Evolutionary conservation across 2,797 vertebrate genomes (phyloP), one percentile per base, ranked within the genome.

Genomic region (Enteromius paludinosus): DNA sequence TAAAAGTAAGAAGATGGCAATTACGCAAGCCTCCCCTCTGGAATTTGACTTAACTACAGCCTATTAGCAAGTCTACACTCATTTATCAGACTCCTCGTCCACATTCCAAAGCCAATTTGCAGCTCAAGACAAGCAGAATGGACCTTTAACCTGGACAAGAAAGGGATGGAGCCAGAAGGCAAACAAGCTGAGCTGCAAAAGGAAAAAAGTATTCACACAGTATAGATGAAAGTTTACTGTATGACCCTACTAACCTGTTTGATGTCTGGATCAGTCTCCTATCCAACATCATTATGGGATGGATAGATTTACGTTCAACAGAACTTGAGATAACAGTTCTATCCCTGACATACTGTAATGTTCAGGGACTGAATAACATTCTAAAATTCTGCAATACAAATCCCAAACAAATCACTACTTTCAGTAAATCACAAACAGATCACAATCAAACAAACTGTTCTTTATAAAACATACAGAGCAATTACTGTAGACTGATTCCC

Each of bases 1-100:
- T 88, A 88, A 90, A 87, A 84, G 79, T 25, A 85, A 90, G 71
- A 83, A 81, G 76, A 80, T 69, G 78, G 81, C 86, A 91, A 91
- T 90, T 86, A 89, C 81, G 88, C 86, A 86, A 82, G 45, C 76
- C 72, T 84, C 80, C 85, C 88, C 75, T 78, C 61, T 87, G 89
- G 90, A 90, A 86, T 45, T 70, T 64, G 20, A 66, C 66, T 84
- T 77, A 86, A 81, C 73, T 87, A 38, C n/a, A n/a, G 74, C 59
- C 75, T 81, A 84, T 83, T 84, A 86, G 68, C 41, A 72, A 80
- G 79, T 70, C 47, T 61, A 75, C 28, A 28, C 71, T 83, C 56
- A 77, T 83, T 86, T 85, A 81, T 86, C 69, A 79, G 15, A 47
- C 30, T 71, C 45, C 33, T 79, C 18, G 28, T 68, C 74, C 68